Evolutionary conservation across 2,113 vertebrate genomes (phyloP).

Genomic region (Tetrao urogallus): DNA sequence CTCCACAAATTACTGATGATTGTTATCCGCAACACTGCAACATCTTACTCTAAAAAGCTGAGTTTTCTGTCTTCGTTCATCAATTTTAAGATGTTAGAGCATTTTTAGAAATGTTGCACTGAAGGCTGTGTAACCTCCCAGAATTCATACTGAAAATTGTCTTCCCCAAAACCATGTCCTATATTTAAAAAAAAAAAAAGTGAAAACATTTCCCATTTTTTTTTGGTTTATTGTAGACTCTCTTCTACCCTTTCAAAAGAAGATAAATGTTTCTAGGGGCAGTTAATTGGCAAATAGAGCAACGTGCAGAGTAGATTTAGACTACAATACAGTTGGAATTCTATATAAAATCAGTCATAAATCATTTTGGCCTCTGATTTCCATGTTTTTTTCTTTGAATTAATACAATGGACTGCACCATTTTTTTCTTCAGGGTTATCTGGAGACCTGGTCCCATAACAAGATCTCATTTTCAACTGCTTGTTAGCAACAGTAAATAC

Average conservation of each 20-base stretch:
- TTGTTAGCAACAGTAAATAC: fast-evolving
- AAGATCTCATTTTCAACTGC: not conserved
- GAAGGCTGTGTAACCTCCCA: not conserved
- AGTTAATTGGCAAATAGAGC: not conserved
- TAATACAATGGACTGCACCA: not conserved
- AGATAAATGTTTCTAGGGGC: not conserved
- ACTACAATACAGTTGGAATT: not conserved
- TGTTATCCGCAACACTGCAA: not conserved
- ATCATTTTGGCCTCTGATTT: not conserved
- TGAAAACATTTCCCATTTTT: not conserved
- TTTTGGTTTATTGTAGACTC: not conserved
- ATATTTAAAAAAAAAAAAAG: not conserved
- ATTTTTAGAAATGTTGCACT: not conserved
- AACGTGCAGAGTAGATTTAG: not conserved
- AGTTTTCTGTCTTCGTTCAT: not conserved
- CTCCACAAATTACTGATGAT: not conserved
- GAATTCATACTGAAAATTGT: not conserved
- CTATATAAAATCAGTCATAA: not conserved
- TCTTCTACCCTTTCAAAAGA: not conserved
- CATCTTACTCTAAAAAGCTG: not conserved
- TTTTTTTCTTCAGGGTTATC: not conserved
- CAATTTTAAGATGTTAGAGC: not conserved
- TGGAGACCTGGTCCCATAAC: not conserved
- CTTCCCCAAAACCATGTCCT: not conserved
- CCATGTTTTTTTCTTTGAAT: not conserved